Conservation (phyloP, 2,888 invertebrate species). For the Zygothrica quintamaculata region DNA sequence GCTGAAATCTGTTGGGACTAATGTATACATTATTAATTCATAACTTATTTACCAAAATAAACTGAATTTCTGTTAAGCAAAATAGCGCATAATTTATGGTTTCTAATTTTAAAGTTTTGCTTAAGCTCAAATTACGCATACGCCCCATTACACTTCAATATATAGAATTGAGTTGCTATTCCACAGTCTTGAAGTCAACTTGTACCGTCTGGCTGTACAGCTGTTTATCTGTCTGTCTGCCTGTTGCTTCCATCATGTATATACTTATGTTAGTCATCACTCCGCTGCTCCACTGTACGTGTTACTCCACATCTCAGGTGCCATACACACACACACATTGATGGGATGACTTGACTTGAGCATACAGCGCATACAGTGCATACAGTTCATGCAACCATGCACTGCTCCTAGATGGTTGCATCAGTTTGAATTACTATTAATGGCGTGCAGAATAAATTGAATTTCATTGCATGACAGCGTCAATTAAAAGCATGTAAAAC, state of each 20-base stretch:
- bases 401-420: conserved; percentile 30
- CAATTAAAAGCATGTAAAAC: conserved; percentile 83
- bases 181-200: not conserved
- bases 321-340: conserved; percentile 30
- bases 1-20: too few species aligned
- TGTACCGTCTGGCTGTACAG: not conserved
- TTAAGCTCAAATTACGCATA: conserved; percentile 20
- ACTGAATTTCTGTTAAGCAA: not conserved
- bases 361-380: conserved; percentile 7
- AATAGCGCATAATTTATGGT: not conserved
- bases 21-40: not conserved
- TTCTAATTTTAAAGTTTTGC: conserved; percentile 25
- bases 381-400: conserved; percentile 1
- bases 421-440: conserved; percentile 77
- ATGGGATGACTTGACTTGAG: conserved; percentile 14
- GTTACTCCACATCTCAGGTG: conserved; percentile 14
- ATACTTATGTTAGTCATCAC: not conserved
- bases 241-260: conserved; percentile 9
- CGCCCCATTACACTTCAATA: conserved; percentile 10
- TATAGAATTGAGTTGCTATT: conserved; percentile 4
- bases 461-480: conserved; percentile 82
- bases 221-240: conserved; percentile 6
- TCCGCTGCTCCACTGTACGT: conserved; percentile 6
- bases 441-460: conserved; percentile 79
- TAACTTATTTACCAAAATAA: too few species aligned